Evolutionary conservation across 2,797 vertebrate genomes (phyloP).

Genomic region (Graptemys geographica): DNA sequence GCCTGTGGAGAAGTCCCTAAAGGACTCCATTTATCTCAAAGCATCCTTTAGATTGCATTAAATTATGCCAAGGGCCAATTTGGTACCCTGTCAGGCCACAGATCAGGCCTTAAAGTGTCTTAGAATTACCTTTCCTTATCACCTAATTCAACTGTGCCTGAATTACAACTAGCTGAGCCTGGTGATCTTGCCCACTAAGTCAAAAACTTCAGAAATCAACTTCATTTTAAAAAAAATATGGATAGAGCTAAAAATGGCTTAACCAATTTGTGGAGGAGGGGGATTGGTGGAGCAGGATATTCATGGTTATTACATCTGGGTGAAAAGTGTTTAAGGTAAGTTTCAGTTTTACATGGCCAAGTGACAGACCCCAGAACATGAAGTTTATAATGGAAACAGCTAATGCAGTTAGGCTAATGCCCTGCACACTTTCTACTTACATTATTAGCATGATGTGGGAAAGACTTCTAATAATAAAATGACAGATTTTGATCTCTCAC

Average conservation of each 20-base stretch:
- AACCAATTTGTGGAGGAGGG: background rate
- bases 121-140: background rate
- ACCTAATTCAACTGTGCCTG: background rate
- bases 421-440: background rate
- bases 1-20: background rate
- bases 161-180: background rate
- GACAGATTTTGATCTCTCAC: constrained; percentile 62
- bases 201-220: background rate
- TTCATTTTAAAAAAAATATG: background rate
- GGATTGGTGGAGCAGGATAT: background rate
- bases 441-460: background rate
- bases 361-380: background rate
- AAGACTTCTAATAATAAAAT: background rate
- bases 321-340: background rate
- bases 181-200: background rate
- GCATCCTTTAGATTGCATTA: background rate
- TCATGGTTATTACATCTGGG: background rate
- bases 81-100: background rate
- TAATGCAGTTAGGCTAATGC: background rate
- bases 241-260: background rate
- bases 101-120: background rate
- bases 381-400: background rate
- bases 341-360: background rate
- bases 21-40: background rate
- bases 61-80: background rate